Evolutionary conservation across 2,797 vertebrate species (phyloP).

Genomic region (Enteromius unitaeniatus): DNA sequence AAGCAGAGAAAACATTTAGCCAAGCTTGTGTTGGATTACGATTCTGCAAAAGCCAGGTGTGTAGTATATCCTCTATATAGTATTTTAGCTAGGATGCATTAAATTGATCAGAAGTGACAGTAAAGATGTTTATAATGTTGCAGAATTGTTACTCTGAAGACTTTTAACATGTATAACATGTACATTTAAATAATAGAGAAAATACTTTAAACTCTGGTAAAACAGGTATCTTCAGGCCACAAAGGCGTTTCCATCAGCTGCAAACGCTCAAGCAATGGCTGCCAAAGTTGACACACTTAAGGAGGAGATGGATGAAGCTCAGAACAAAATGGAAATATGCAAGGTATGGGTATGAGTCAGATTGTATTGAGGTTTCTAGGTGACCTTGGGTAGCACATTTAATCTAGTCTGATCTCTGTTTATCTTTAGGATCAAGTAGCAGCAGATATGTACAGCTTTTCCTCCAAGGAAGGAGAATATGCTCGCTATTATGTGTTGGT

Average conservation of each 20-base stretch:
- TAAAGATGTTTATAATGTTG: neutral
- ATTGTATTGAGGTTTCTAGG: neutral
- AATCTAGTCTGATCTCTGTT: conserved; percentile 4
- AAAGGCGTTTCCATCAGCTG: conserved; percentile 81
- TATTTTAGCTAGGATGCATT: neutral
- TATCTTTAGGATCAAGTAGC: conserved; percentile 91
- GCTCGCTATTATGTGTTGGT: conserved; percentile 91
- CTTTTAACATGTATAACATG: too few species aligned
- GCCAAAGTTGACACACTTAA: conserved; percentile 93
- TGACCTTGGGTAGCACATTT: conserved; percentile 4
- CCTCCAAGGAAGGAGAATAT: conserved; percentile 94
- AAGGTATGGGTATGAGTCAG: conserved; percentile 80
- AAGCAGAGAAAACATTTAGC: conserved; percentile 95
- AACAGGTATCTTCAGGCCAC: conserved; percentile 88
- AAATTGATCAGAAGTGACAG: neutral
- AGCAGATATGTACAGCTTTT: conserved; percentile 95
- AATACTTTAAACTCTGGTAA: too few species aligned
- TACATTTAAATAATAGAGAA: too few species aligned
- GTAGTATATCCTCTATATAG: neutral
- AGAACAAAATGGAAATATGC: conserved; percentile 97
- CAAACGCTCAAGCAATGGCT: conserved; percentile 88
- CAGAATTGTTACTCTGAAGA: neutral
- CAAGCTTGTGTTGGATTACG: conserved; percentile 93
- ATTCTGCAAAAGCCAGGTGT: conserved; percentile 91
- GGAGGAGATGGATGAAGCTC: conserved; percentile 98